These are phyloP conservation scores for Girardia tigrina DNA, from an alignment of 2,888 invertebrate genomes.

Conservation along the genomic window DNA sequence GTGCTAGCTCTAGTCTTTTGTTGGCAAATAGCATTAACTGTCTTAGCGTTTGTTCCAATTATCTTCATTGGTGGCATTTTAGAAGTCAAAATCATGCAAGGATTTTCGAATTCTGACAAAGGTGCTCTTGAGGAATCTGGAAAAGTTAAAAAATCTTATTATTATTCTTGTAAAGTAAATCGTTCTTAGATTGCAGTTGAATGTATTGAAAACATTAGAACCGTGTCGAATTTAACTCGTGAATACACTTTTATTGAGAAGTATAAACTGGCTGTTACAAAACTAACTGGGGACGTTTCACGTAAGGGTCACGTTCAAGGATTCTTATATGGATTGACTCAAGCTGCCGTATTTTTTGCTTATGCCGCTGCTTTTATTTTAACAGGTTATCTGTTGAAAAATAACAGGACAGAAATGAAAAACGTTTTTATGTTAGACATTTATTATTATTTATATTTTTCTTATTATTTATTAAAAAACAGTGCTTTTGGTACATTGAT, in stretches of 20 bases:
- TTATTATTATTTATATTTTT: neutral
- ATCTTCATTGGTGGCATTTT: constrained; percentile 47
- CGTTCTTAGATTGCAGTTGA: constrained; percentile 50
- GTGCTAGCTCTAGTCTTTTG: constrained; percentile 51
- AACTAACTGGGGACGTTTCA: neutral
- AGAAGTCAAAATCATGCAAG: constrained; percentile 39
- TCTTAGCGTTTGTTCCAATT: constrained; percentile 50
- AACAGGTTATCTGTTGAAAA: constrained; percentile 11
- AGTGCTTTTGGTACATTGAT: constrained; percentile 8
- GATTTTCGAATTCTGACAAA: constrained; percentile 45
- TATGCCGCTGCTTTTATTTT: constrained; percentile 25
- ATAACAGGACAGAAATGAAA: neutral
- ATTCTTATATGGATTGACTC: constrained; percentile 13
- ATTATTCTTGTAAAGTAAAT: too few species aligned
- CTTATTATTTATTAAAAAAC: neutral
- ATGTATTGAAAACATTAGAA: constrained; percentile 51
- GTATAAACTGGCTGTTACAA: constrained; percentile 37
- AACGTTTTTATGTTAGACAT: constrained; percentile 26
- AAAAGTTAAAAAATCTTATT: constrained; percentile 52
- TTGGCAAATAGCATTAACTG: constrained; percentile 52
- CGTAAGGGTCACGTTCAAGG: constrained; percentile 24
- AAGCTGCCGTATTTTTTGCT: neutral
- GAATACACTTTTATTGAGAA: constrained; percentile 44
- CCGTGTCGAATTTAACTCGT: constrained; percentile 48
- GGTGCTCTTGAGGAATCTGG: constrained; percentile 54